A percentile compares a stretch with the other conserved stretches of the same genome.
Conservation (phyloP, 2,797 vertebrate genomes). For the Sternarchorhynchus goeldii region DNA sequence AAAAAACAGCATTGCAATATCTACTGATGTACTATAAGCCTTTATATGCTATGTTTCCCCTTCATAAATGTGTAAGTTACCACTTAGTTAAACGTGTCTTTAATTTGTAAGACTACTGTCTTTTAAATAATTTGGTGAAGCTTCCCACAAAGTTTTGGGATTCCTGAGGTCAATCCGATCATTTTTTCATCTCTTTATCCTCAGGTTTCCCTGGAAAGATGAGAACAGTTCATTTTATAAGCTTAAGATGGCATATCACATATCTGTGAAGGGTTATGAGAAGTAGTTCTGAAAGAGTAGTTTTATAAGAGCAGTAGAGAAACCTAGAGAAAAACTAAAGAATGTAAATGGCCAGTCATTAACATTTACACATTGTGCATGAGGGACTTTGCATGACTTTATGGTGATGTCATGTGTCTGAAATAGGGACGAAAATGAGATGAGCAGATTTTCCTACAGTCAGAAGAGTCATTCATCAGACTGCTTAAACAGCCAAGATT, state of each 20-base stretch:
- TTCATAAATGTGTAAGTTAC: too few relatives aligned
- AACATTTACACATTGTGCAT: not conserved
- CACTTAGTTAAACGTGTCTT: not conserved
- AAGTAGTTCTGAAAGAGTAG: too few relatives aligned
- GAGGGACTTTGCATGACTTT: not conserved
- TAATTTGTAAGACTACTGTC: not conserved
- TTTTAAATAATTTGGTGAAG: not conserved
- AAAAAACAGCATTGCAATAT: too few relatives aligned
- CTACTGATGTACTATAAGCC: too few relatives aligned
- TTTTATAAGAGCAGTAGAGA: too few relatives aligned
- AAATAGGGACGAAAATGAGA: slow-evolving; percentile 8
- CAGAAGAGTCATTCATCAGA: slow-evolving; percentile 24
- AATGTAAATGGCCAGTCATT: too few relatives aligned
- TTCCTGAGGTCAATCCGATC: not conserved
- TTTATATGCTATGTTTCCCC: too few relatives aligned
- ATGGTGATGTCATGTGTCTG: not conserved
- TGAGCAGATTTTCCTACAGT: slow-evolving; percentile 9
- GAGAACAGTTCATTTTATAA: not conserved
- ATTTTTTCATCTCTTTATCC: not conserved
- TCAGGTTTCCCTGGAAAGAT: slow-evolving; percentile 13
- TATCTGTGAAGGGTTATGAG: not conserved
- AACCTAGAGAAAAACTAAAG: too few relatives aligned
- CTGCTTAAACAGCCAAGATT: slow-evolving; percentile 19
- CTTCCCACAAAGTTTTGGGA: not conserved
- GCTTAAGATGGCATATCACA: not conserved